Base-by-base conservation (phyloP, 2,797 vertebrate species). In the Acrossocheilus wenchowensis region DNA sequence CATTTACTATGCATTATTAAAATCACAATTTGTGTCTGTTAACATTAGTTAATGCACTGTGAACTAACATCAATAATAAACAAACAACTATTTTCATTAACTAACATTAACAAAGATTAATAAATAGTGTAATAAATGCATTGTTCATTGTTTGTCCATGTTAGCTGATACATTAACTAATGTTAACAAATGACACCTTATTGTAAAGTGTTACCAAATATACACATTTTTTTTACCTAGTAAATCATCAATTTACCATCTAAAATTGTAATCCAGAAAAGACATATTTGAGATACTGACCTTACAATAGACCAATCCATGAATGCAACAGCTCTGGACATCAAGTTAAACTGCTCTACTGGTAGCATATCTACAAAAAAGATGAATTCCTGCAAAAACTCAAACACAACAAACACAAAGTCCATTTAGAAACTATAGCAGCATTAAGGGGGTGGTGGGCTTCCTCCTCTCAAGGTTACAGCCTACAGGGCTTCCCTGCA, bases 401-500 rank as follows among this genome's bases (percentile, higher is more conserved):
- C 36, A 41, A 39, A 30, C 30, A 30, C 30, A 39, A 9, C 39
- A 62, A 73, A 45, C 69, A 60, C 23, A 45, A 19, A 30, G n/a
- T 74, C 9, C 36, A 83, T 73, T 52, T 54, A 39, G 14, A 64
- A 73, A 72, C 78, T 78, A 60, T n/a, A 41, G 6, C 4, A 1
- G 21, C 21, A 78, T 62, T 60, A 57, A 57, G 15, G 36, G n/a
- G 78, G 54, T 62, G 36, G 77, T 26, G 48, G 57, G 57, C 43
- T 77, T 94, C 92, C 88, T 54, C 91, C 93, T 94, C 85, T 94
- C 94, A 97, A 96, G 96, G 96, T 96, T 95, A 94, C 92, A 92
- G 91, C 90, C 89, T 93, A 90, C 92, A 90, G 93, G 91, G 93
- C 93, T 95, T 92, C 73, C 89, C 90, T 93, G 87, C 92, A 94